These are phyloP conservation scores for Penelope pileata DNA, from an alignment of 2,113 vertebrate genomes.

Conservation along the genomic window DNA sequence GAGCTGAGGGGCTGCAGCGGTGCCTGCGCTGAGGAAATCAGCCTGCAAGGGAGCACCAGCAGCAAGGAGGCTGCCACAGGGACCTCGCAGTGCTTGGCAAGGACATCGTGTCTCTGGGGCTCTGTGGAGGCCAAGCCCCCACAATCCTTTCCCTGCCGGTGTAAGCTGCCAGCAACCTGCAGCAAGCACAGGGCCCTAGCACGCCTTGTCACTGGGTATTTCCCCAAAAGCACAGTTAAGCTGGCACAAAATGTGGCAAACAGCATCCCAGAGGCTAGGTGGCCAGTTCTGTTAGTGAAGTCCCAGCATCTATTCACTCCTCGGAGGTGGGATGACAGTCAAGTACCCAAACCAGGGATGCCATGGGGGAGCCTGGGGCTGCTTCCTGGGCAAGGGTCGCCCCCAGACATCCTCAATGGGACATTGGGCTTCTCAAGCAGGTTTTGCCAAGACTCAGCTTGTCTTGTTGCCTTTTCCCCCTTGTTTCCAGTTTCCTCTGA, in stretches of 20 bases:
- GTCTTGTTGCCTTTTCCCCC: neutral
- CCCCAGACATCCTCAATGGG: too few species aligned
- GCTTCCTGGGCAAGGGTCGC: neutral
- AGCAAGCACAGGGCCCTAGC: neutral
- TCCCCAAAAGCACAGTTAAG: neutral
- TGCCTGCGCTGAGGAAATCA: neutral
- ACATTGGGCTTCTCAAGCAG: neutral
- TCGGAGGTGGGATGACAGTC: neutral
- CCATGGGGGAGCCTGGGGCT: neutral
- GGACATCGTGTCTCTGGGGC: neutral
- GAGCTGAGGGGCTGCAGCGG: neutral
- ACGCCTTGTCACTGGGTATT: too few species aligned
- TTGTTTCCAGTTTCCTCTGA: neutral
- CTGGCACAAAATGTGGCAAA: fast-evolving
- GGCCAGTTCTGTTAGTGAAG: neutral
- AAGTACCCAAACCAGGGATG: fast-evolving
- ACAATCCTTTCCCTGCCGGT: neutral
- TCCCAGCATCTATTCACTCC: neutral
- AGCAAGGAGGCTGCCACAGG: neutral
- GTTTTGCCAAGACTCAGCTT: neutral
- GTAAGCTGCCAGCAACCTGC: neutral
- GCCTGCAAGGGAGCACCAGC: neutral
- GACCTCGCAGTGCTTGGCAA: neutral
- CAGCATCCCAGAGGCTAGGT: neutral
- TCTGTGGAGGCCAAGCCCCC: neutral